phyloP scores from a whole-genome alignment of 2,888 invertebrate species.

The Sminthurides aquaticus region DNA sequence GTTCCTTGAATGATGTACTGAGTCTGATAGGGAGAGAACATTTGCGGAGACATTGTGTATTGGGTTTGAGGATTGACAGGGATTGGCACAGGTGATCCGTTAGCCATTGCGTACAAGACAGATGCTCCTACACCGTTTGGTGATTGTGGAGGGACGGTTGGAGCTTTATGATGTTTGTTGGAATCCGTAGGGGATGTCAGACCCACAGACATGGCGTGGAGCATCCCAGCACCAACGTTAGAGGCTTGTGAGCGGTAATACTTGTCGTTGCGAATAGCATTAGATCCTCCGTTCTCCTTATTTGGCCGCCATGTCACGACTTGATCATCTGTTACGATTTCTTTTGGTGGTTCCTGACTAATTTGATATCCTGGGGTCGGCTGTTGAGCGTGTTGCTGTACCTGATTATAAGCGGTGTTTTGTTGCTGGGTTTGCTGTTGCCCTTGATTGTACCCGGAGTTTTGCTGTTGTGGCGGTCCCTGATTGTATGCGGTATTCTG shows the following conservation, averaged over 20 bases:
- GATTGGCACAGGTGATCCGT: slow-evolving; percentile 23
- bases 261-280: background rate
- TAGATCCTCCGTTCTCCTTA: background rate
- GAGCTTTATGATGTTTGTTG: background rate
- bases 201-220: slow-evolving; percentile 39
- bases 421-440: slow-evolving; percentile 16
- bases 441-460: slow-evolving; percentile 7
- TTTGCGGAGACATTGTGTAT: slow-evolving; percentile 10
- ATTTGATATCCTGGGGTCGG: slow-evolving; percentile 2
- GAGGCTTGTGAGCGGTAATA: slow-evolving; percentile 14
- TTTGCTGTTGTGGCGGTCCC: background rate
- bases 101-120: slow-evolving; percentile 30
- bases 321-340: slow-evolving; percentile 7
- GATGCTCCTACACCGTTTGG: slow-evolving; percentile 19
- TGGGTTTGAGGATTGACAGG: slow-evolving; percentile 14
- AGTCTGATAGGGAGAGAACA: background rate
- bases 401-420: background rate
- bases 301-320: slow-evolving; percentile 40
- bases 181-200: slow-evolving; percentile 20
- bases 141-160: background rate
- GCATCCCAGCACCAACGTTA: slow-evolving; percentile 34
- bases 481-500: background rate
- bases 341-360: background rate
- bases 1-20: slow-evolving; percentile 8
- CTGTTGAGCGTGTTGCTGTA: background rate